Evolutionary conservation across 64 coral and sea anemone species (phyloP), one percentile per base, ranked within the genome.

Genomic region (Stichodactyla mertensii): DNA sequence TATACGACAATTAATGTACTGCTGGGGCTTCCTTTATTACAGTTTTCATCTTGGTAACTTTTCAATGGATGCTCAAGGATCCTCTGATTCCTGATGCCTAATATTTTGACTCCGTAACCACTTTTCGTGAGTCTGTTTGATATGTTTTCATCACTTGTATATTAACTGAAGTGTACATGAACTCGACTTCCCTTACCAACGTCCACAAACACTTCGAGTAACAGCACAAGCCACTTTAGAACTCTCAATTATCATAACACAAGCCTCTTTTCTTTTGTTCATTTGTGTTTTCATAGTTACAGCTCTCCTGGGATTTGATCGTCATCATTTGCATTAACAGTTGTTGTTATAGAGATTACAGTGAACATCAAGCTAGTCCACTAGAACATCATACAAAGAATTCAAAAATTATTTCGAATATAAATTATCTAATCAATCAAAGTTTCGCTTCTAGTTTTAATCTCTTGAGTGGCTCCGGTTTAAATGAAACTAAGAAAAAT

Each of bases 231-330:
- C 78, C 16, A 52, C 51, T 51, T 51, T 45, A 79, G 9, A 52
- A 52, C 15, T 81, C 78, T 81, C 78, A 81, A 81, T 81, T 54
- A 81, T 52, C 78, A 54, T 54, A 81, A 81, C 51, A 52, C 20
- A 15, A 45, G 16, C 54, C 7, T 52, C 18, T 22, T 16, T 81
- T 52, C 53, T 55, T 81, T 81, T 81, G 78, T 81, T 54, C 78
- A n/a, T 14, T 81, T 52, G 78, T 52, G 78, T 55, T 55, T 81
- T 53, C 78, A 81, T 81, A 81, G 78, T 81, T 53, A 81, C 78
- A 55, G 78, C 53, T 55, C 78, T 55, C 78, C 15, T 53, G 78
- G 78, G 78, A 81, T 20, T 81, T 81, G 51, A 22, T 14, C 69
- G 78, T 52, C 78, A 22, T 81, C 14, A 81, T 81, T 74, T 81